Base-by-base conservation (phyloP, 2,797 vertebrate genomes). In the Myotis pilosus region DNA sequence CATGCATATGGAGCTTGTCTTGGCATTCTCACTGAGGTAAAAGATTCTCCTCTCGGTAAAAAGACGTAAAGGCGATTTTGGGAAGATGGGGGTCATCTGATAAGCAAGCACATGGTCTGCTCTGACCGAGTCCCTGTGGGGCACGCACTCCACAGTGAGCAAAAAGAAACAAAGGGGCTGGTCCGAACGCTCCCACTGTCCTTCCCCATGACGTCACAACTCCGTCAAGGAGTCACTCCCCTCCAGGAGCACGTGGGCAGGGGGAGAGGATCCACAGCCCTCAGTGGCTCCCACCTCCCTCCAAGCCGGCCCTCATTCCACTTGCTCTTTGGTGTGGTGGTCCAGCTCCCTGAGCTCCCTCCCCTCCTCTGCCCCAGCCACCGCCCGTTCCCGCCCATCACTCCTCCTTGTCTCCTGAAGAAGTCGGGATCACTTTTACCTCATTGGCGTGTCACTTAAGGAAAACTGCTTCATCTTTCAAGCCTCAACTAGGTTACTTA, bases 241-340 rank as follows among this genome's bases (percentile, higher is more conserved):
- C 60, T 60, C 23, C 19, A 17, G 23, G 41, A 22, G n/a, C 33
- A 11, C 0, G 2, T 0, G 36, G 16, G 22, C 3, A 8, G 30
- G 76, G 55, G 1, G 23, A 12, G 44, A 1, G 5, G 19, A 28
- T 60, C 22, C 1, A 2, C 36, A n/a, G 1, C 11, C 6, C 23
- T 23, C 36, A 6, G 2, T 16, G 38, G 82, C 68, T 8, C 68
- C 66, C 25, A 1, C 19, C 19, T 33, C 25, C 60, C 75, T 41
- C 72, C 20, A 1, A 30, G 1, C 15, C 20, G 2, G 33, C 22
- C 79, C 69, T 71, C 7, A 1, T 30, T 22, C 79, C 9, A 0
- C 10, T 19, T 28, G 64, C 19, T n/a, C 4, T 9, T 33, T 17
- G 33, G 22, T 15, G 30, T 5, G 3, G 20, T 0, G n/a, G n/a